Conservation (phyloP, 2,888 invertebrate species). For the Pemphredon lugubris region DNA sequence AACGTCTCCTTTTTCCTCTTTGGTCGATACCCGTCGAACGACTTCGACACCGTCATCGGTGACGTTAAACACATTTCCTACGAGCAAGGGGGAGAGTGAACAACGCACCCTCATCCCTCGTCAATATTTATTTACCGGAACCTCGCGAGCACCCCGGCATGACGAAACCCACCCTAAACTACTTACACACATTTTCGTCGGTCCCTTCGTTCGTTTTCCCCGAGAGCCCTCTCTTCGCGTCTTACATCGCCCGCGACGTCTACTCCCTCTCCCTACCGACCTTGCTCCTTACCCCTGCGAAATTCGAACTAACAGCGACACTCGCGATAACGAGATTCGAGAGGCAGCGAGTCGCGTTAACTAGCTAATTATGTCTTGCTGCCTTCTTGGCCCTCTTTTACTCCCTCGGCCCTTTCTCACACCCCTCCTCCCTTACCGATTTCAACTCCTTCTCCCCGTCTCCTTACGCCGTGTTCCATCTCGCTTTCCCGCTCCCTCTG, state of each 20-base stretch:
- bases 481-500: neutral
- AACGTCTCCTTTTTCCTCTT: neutral
- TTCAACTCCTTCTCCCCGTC: neutral
- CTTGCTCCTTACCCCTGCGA: neutral
- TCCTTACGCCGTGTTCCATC: neutral
- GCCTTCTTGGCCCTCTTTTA: slow-evolving; percentile 10
- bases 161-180: neutral
- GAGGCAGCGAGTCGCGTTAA: slow-evolving; percentile 65
- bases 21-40: neutral
- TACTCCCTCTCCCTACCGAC: neutral
- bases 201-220: slow-evolving; percentile 2
- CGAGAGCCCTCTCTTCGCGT: too few species aligned
- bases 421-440: neutral
- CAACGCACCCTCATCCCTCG: slow-evolving; percentile 11
- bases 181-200: neutral
- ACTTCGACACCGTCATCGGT: slow-evolving; percentile 5
- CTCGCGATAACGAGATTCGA: slow-evolving; percentile 65
- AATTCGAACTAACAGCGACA: slow-evolving; percentile 31
- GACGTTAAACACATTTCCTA: slow-evolving; percentile 38
- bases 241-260: too few species aligned
- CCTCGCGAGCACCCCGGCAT: neutral
- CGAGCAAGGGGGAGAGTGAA: slow-evolving; percentile 4
- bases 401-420: too few species aligned
- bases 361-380: slow-evolving; percentile 70
- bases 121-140: slow-evolving; percentile 58